These are phyloP conservation scores for Netelia inedita DNA, from an alignment of 2,888 invertebrate species.

Conservation along the genomic window DNA sequence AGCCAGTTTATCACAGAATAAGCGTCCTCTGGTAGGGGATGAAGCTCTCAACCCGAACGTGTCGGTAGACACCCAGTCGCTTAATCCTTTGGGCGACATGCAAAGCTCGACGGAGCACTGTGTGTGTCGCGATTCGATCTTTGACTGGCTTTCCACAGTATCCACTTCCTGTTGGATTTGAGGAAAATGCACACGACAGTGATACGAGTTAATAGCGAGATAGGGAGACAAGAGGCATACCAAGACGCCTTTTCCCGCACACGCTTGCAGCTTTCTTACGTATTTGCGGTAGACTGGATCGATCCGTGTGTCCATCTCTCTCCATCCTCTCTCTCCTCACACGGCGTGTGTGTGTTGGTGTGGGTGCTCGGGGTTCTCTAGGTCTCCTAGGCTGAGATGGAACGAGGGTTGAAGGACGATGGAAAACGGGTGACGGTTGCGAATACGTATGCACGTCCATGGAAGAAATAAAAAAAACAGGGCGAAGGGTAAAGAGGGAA, in stretches of 20 bases:
- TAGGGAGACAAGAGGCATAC: slow-evolving; percentile 14
- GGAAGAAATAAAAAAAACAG: slow-evolving; percentile 16
- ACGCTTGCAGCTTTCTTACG: slow-evolving; percentile 35
- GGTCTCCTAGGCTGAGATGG: slow-evolving; percentile 3
- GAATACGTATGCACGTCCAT: slow-evolving; percentile 22
- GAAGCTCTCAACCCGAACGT: no score
- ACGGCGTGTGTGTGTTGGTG: background rate
- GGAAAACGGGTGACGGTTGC: slow-evolving; percentile 24
- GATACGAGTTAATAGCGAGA: background rate
- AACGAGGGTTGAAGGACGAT: slow-evolving; percentile 30
- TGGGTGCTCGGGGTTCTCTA: slow-evolving; percentile 3
- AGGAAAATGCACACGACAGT: background rate
- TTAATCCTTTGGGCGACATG: background rate
- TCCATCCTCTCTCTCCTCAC: background rate
- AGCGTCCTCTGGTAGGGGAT: no score
- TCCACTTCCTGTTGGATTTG: background rate
- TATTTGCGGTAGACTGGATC: slow-evolving; percentile 30
- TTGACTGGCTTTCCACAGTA: background rate
- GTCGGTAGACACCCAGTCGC: no score
- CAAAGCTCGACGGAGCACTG: background rate
- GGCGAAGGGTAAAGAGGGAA: background rate
- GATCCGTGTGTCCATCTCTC: slow-evolving; percentile 25
- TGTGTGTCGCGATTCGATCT: background rate
- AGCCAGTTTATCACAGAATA: no score
- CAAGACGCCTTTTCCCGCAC: slow-evolving; percentile 5